Base-by-base conservation (phyloP, 2,113 vertebrate species). In the Gambusia affinis region DNA sequence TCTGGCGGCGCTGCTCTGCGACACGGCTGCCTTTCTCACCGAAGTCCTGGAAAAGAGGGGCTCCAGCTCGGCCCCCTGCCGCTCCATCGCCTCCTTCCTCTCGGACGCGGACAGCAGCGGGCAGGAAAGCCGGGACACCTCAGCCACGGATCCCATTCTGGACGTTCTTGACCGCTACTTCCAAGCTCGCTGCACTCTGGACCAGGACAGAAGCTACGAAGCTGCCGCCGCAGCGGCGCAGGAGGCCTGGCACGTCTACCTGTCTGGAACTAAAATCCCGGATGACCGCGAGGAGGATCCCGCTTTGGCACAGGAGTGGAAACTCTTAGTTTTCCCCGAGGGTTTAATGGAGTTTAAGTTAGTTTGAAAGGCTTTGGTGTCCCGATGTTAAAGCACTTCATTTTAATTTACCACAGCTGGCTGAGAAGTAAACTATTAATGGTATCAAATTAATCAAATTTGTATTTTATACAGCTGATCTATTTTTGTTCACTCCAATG, bases 101-200 rank as follows among this genome's bases (percentile, higher is more conserved):
- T 64, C 84, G 0, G 83, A 86, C 3, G 15, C 8, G 10, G 85
- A 90, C 27, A 0, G n/a, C 27, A 0, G n/a, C 0, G 67, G 60
- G 6, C 51, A n/a, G 3, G 11, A 42, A 0, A 0, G 54, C 0
- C 28, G 28, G 2, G 86, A 92, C 17, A 3, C 70, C 3, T 73
- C 80, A 0, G 64, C 74, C 0, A 27, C 75, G 0, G 92, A 94
- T 65, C 75, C 87, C 0, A 14, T 92, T 64, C 91, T 94, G 0
- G 76, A 88, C 0, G 80, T 93, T 1, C 78, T 95, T 0, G 93
- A 94, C 47, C 93, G 94, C 10, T 95, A 95, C 29, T 93, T 95
- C 78, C 89, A 83, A 31, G 85, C 88, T 1, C 87, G 90, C 42
- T 95, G 93, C 44, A 93, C 90, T n/a, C 68, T 94, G 62, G 90